These are phyloP conservation scores for Arctopsyche grandis DNA, from an alignment of 1,140 invertebrate species.

Conservation along the genomic window DNA sequence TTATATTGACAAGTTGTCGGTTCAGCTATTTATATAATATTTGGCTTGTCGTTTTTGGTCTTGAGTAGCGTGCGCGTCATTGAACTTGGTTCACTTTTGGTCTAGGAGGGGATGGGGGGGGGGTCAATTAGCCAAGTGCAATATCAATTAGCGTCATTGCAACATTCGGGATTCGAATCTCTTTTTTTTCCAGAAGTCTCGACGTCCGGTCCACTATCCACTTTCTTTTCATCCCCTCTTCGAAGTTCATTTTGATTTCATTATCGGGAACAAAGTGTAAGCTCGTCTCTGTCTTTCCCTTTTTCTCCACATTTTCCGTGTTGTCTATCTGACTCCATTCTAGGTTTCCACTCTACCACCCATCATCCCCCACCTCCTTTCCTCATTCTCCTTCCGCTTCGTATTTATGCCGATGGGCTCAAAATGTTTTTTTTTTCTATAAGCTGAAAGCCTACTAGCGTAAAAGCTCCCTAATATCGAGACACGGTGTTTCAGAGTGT, in stretches of 20 bases:
- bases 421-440: constrained; percentile 43
- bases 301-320: background rate
- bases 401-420: constrained; percentile 41
- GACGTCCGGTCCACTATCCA: background rate
- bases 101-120: too few relatives aligned
- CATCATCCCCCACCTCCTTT: background rate
- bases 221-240: background rate
- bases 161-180: too few relatives aligned
- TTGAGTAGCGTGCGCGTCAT: too few relatives aligned
- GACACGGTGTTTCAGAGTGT: constrained; percentile 27
- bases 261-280: constrained; percentile 42
- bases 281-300: background rate
- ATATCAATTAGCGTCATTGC: too few relatives aligned
- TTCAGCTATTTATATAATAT: too few relatives aligned
- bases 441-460: constrained; percentile 40
- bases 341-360: background rate
- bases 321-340: background rate
- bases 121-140: too few relatives aligned
- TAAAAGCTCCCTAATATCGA: constrained; percentile 38
- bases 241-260: constrained; percentile 36
- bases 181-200: too few relatives aligned
- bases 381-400: background rate
- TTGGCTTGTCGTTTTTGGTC: too few relatives aligned
- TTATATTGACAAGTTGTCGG: too few relatives aligned
- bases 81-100: too few relatives aligned